Conservation (phyloP, 2,113 vertebrate species). For the Petaurus breviceps region DNA sequence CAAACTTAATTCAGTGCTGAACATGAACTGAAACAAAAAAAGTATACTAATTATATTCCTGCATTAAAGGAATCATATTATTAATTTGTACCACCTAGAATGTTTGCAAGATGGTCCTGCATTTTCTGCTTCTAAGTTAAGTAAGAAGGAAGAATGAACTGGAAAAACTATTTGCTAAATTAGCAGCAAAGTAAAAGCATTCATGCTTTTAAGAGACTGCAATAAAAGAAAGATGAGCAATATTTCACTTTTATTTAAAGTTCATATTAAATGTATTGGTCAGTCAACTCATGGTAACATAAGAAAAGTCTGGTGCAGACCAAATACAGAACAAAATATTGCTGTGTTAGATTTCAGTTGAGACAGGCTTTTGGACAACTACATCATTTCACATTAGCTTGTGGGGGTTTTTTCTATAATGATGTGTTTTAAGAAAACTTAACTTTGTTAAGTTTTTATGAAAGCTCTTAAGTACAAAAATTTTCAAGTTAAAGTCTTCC, state of each 20-base stretch:
- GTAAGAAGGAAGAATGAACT: background rate
- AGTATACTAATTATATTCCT: conserved; percentile 50
- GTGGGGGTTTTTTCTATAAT: background rate
- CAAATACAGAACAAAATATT: conserved; percentile 4
- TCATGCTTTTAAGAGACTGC: background rate
- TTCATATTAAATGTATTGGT: background rate
- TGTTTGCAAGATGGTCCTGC: conserved; percentile 23
- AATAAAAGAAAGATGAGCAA: background rate
- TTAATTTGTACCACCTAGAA: background rate
- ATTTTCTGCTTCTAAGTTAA: background rate
- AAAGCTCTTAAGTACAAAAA: conserved; percentile 20
- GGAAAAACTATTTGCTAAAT: background rate
- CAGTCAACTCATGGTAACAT: background rate
- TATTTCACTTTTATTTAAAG: background rate
- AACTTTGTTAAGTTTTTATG: conserved; percentile 30
- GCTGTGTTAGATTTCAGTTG: background rate
- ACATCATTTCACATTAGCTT: background rate
- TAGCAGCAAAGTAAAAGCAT: background rate
- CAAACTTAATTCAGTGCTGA: conserved; percentile 60
- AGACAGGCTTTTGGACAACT: conserved; percentile 35
- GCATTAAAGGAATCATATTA: conserved; percentile 37
- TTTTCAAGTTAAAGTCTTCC: conserved; percentile 33
- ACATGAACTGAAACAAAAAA: conserved; percentile 59
- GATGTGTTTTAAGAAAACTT: conserved; percentile 30
- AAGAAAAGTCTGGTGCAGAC: conserved; percentile 24